phyloP scores from a whole-genome alignment of 2,888 invertebrate species.

The Chaetogeoica ovagalla region DNA sequence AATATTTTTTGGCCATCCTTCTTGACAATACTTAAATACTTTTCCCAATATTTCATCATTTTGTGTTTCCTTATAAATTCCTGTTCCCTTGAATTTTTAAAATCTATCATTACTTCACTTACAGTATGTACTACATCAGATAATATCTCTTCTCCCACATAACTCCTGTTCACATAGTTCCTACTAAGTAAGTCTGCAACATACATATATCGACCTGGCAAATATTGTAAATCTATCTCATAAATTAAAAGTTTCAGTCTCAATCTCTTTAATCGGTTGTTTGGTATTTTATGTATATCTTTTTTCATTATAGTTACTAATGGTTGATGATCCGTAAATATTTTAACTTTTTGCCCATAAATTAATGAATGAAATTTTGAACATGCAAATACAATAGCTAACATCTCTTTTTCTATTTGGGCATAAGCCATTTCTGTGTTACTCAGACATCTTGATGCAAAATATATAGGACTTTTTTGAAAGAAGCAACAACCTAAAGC shows the following conservation, averaged over 20 bases:
- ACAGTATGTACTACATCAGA: not conserved
- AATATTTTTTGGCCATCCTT: not conserved
- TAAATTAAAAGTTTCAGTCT: not conserved
- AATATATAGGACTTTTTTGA: not conserved
- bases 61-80: not conserved
- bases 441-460: not conserved
- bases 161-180: not conserved
- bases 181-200: conserved; percentile 6
- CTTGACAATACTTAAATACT: not conserved
- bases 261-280: conserved; percentile 21
- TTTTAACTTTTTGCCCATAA: conserved; percentile 36
- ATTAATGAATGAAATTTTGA: conserved; percentile 43
- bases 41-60: not conserved
- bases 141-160: not conserved
- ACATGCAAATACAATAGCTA: conserved; percentile 41
- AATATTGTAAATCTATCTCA: not conserved
- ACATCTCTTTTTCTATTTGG: conserved; percentile 43
- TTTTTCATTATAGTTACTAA: conserved; percentile 34
- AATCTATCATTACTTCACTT: not conserved
- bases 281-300: conserved; percentile 12
- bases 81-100: not conserved
- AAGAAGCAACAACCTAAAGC: not conserved
- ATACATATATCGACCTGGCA: conserved; percentile 4
- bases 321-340: conserved; percentile 5
- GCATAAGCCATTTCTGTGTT: not conserved